A percentile compares a stretch with the other conserved stretches of the same genome.
phyloP scores from a whole-genome alignment of 2,797 vertebrate genomes.

The Martes flavigula region DNA sequence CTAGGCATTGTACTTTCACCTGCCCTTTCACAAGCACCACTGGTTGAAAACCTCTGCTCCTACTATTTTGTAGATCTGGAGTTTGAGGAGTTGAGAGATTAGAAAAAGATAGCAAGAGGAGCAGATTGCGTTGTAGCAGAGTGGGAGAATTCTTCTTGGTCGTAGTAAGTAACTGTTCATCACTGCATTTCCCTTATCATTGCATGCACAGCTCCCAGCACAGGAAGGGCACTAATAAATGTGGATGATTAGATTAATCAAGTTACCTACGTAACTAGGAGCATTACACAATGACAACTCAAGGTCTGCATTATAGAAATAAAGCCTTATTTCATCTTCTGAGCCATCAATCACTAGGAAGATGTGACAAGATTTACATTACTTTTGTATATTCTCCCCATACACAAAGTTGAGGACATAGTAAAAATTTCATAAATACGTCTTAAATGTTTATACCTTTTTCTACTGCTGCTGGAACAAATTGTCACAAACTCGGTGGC shows the following conservation, averaged over 20 bases:
- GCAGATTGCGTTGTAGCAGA: not conserved
- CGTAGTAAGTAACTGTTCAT: not conserved
- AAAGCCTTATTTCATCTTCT: not conserved
- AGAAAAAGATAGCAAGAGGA: not conserved
- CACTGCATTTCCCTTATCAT: not conserved
- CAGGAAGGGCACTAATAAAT: not conserved
- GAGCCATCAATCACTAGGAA: not conserved
- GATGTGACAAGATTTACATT: not conserved
- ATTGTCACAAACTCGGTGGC: not conserved
- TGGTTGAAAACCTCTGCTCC: not conserved
- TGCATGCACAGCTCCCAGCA: not conserved
- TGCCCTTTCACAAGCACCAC: not conserved
- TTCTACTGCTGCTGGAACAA: not conserved
- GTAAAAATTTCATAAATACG: not conserved
- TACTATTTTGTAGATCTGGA: not conserved
- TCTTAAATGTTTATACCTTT: not conserved
- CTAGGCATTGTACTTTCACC: not conserved
- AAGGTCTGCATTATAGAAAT: not conserved
- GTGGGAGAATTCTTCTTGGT: not conserved
- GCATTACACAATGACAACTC: not conserved
- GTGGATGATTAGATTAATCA: not conserved
- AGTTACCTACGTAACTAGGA: not conserved
- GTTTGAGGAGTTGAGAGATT: not conserved
- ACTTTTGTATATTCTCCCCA: not conserved
- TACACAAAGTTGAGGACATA: not conserved